Base-by-base conservation (phyloP, 2,888 invertebrate genomes). In the Amorpha juglandis region DNA sequence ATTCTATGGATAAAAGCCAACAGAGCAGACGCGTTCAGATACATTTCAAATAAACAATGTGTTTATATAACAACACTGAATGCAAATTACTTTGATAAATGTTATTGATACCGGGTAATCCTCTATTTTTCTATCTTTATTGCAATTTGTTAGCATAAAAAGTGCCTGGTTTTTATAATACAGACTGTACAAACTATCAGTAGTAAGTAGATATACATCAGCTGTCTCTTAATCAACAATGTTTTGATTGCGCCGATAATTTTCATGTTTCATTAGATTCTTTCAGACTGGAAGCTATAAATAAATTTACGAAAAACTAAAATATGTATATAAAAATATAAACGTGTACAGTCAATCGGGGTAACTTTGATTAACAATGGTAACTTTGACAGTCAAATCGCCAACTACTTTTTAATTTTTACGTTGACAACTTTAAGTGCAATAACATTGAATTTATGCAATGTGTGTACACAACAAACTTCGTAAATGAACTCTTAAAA, bases 1-100 rank as follows among this genome's bases (percentile, higher is more conserved):
- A 55, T 55, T 55, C 38, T 55, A 55, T 55, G 38, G 55, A 55
- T 55, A 35, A 38, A 38, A 9, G 55, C 55, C 55, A 55, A 55
- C 38, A 7, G 38, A 55, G 16, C 38, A 16, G 38, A 38, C 16
- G 33, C 53, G 7, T 27, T 35, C 52, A 52, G 27, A 52, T 27
- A 14, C 52, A 52, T 33, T 12, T 53, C 6, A 55, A 55, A 55
- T 55, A 55, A 38, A 55, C 16, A 55, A 38, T 9, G 38, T 38
- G 11, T 9, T 55, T 38, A n/a, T 55, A 55, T 4, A 35, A 16
- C 0, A 38, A n/a, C 55, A 38, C 11, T 16, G 38, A 38, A 35
- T 33, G 14, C 52, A n/a, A 33, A 27, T 53, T 16, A 38, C 55
- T 19, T 38, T 55, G 16, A 55, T 55, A 55, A 55, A 38, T 55